A percentile compares a stretch with the other conserved stretches of the same genome.
phyloP scores from a whole-genome alignment of 2,113 vertebrate genomes.

The Patagioenas fasciata region DNA sequence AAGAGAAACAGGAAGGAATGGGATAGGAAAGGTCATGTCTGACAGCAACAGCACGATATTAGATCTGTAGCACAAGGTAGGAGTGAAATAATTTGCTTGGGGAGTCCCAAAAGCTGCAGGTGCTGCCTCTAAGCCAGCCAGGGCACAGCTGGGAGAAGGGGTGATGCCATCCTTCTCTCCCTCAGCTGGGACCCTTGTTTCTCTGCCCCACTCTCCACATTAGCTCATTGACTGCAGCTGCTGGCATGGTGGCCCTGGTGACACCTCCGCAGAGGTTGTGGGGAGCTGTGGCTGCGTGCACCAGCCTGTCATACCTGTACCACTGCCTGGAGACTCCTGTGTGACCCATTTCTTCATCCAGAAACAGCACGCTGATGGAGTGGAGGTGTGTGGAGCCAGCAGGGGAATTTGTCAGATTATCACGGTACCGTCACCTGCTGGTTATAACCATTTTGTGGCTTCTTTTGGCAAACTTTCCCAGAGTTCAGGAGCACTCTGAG shows the following conservation, averaged over 20 bases:
- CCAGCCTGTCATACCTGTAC: not conserved
- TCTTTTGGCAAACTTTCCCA: not conserved
- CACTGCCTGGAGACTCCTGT: not conserved
- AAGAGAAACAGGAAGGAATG: not conserved
- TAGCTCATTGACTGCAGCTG: not conserved
- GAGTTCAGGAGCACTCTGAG: not conserved
- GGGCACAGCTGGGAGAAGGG: not conserved
- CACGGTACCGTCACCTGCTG: not conserved
- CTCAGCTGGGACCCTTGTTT: not conserved
- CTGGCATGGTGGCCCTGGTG: not conserved
- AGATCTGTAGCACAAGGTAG: not conserved
- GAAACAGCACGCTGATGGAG: not conserved
- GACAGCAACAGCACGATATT: not conserved
- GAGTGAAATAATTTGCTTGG: not conserved
- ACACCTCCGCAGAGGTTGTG: not conserved
- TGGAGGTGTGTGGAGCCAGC: not conserved
- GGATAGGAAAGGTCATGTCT: not conserved
- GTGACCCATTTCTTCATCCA: not conserved
- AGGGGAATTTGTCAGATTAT: not conserved
- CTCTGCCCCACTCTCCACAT: not conserved
- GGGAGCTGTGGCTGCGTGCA: not conserved
- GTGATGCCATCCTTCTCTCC: rapidly evolving
- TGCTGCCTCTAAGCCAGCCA: not conserved
- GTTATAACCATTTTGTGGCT: not conserved
- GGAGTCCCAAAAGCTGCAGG: not conserved